Evolutionary conservation across 2,888 invertebrate species (phyloP).

Genomic region (Epirrhoe tristata): DNA sequence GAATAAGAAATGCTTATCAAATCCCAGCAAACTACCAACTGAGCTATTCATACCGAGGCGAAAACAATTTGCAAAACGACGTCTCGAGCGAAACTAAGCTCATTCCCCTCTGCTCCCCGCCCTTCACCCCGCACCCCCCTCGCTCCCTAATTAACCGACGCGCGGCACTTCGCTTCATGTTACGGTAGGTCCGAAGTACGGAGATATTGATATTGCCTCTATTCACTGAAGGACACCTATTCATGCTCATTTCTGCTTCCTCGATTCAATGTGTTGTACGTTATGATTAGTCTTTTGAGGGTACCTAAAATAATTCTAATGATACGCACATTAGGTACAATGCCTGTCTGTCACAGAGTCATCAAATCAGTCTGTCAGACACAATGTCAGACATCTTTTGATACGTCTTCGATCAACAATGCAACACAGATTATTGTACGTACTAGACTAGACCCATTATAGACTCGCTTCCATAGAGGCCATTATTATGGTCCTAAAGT

Average conservation of each 20-base stretch:
- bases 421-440: too few species aligned
- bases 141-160: conserved; percentile 41
- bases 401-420: too few species aligned
- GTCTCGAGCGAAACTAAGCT: conserved; percentile 41
- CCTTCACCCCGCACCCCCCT: conserved; percentile 15
- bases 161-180: conserved; percentile 41
- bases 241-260: not conserved
- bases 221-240: conserved; percentile 22
- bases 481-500: too few species aligned
- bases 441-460: too few species aligned
- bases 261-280: not conserved
- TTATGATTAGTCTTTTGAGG: not conserved
- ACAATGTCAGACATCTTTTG: too few species aligned
- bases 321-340: too few species aligned
- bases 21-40: conserved; percentile 15
- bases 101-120: conserved; percentile 33
- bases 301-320: too few species aligned
- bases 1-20: conserved; percentile 8
- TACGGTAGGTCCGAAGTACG: conserved; percentile 41
- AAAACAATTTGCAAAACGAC: conserved; percentile 43
- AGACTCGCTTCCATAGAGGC: too few species aligned
- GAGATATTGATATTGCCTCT: conserved; percentile 38
- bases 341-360: too few species aligned
- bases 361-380: too few species aligned
- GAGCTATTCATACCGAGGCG: conserved; percentile 33